Percentiles rank a stretch among this genome's conserved stretches.
Conservation (phyloP, 92 coral and sea anemone genomes). For the Ricordea florida region DNA sequence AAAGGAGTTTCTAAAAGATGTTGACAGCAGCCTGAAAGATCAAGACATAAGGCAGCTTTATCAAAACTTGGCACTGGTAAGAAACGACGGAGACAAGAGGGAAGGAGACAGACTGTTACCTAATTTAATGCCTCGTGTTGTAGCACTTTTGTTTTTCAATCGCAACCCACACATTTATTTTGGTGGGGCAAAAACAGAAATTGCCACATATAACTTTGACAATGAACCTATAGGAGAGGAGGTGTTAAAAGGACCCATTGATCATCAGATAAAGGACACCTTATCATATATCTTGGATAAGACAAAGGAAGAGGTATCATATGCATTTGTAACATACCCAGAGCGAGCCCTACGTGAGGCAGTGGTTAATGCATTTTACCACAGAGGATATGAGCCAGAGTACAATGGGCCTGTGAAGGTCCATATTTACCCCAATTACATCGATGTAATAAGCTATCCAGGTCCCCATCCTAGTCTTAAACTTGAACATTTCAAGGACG, state of each 20-base stretch:
- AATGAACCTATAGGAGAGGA: conserved; percentile 52
- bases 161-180: conserved; percentile 46
- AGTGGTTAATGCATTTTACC: conserved; percentile 79
- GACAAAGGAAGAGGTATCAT: conserved; percentile 63
- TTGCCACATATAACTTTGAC: conserved; percentile 62
- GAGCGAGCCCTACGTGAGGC: conserved; percentile 70
- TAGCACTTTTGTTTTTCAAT: conserved; percentile 65
- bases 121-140: conserved; percentile 52
- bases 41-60: conserved; percentile 6
- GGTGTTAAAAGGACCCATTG: conserved; percentile 52
- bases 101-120: conserved; percentile 27
- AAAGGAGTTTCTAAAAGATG: conserved; percentile 29
- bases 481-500: conserved; percentile 59
- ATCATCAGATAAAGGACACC: conserved; percentile 51
- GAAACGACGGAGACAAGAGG: conserved; percentile 31
- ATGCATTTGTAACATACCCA: conserved; percentile 68
- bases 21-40: conserved; percentile 31
- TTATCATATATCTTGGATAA: conserved; percentile 47
- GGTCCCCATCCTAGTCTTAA: conserved; percentile 71
- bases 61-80: conserved; percentile 42
- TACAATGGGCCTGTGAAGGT: conserved; percentile 62
- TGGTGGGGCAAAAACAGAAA: conserved; percentile 75
- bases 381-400: conserved; percentile 72
- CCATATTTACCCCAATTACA: conserved; percentile 68
- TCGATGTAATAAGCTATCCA: conserved; percentile 75